Conservation (phyloP, 2,888 invertebrate genomes). For the Calameuta idolon region DNA sequence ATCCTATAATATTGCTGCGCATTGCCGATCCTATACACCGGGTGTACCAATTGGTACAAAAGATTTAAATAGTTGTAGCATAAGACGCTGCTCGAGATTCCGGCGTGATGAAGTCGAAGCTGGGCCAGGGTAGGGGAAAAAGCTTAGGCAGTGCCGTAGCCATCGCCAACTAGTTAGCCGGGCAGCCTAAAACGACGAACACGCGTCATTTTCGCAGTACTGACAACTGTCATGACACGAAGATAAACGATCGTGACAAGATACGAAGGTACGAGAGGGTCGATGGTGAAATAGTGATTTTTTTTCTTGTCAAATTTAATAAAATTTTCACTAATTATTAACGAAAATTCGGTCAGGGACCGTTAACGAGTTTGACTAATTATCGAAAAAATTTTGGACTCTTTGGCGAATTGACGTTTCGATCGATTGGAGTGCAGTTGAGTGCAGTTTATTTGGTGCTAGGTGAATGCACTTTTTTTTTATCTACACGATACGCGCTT, state of each 20-base stretch:
- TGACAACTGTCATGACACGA: neutral
- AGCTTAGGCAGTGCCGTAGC: constrained; percentile 45
- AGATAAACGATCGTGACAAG: neutral
- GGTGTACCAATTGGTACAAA: constrained; percentile 34
- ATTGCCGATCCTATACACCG: neutral
- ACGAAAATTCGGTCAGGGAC: neutral
- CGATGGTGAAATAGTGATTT: neutral
- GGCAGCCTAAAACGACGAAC: constrained; percentile 51
- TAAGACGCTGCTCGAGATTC: constrained; percentile 19
- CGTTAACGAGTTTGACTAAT: neutral
- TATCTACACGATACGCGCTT: neutral
- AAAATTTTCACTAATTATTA: neutral
- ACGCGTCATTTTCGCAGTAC: constrained; percentile 19
- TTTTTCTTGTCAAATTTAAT: neutral
- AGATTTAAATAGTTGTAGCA: constrained; percentile 56
- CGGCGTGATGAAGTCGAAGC: neutral
- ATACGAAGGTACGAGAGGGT: neutral
- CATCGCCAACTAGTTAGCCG: constrained; percentile 38
- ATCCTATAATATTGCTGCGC: neutral
- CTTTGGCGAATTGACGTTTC: neutral
- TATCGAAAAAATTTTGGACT: neutral
- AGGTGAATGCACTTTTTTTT: neutral
- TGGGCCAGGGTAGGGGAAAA: constrained; percentile 32
- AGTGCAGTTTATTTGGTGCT: neutral
- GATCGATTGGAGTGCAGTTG: neutral